Evolutionary conservation across 2,888 invertebrate species (phyloP).

Genomic region (Hoplodrina ambigua): DNA sequence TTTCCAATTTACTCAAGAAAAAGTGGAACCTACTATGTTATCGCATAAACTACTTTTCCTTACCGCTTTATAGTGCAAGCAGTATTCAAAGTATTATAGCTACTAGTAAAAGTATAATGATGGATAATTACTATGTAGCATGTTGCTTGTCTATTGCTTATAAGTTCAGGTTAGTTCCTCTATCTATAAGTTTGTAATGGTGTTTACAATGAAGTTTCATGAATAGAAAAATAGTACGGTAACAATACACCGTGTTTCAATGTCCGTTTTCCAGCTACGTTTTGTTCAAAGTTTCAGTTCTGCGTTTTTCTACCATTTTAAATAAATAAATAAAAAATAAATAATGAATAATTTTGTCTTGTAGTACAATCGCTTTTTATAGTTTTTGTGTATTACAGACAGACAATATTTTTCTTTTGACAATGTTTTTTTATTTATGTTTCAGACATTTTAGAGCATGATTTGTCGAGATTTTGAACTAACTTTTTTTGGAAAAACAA

Average conservation of each 20-base stretch:
- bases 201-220: conserved; percentile 3
- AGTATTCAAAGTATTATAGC: conserved; percentile 19
- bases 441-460: no score
- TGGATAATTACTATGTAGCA: conserved; percentile 47
- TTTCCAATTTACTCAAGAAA: conserved; percentile 39
- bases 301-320: no score
- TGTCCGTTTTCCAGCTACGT: no score
- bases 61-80: conserved; percentile 27
- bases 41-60: conserved; percentile 30
- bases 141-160: conserved; percentile 18
- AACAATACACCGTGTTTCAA: no score
- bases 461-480: no score
- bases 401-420: no score
- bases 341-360: no score
- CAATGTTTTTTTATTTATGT: no score
- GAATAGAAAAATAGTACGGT: background rate
- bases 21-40: conserved; percentile 36
- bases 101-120: conserved; percentile 49
- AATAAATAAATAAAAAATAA: no score
- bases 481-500: background rate
- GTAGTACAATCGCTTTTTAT: no score
- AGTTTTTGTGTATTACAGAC: no score
- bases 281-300: no score
- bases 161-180: conserved; percentile 19
- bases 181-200: conserved; percentile 7